Base-by-base conservation (phyloP, 1,140 invertebrate species). In the Homalodisca vitripennis region DNA sequence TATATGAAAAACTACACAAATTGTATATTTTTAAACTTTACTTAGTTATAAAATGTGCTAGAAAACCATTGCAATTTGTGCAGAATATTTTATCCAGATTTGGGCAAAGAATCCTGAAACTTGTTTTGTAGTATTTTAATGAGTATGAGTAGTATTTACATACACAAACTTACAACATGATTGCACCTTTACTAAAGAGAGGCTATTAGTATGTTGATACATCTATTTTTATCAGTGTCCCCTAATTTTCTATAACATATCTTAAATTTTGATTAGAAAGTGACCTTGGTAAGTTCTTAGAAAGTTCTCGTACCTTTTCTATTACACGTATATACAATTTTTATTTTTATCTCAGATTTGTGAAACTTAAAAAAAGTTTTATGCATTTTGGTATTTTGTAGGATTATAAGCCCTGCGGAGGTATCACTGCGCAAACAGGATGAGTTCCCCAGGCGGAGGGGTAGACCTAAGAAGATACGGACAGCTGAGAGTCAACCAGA, bases 351-450 rank as follows among this genome's bases (percentile, higher is more conserved):
- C 34, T 41, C 17, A 10, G 6, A 10, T 41, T 17, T 41, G 34
- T 41, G 34, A 41, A 41, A 41, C 17, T n/a, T n/a, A n/a, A n/a
- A n/a, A n/a, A 41, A 6, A 41, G 6, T 41, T 17, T 10, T 17
- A 10, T 41, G 17, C 48, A 51, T 51, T 51, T n/a, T 12, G 6
- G 17, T 51, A 51, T 63, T 31, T 66, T 66, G 6, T 24, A 66
- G 63, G 26, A 46, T 66, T 32, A 46, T 66, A 1, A 46, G 63
- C 26, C 63, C 63, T 47, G 63, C n/a, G n/a, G 63, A 66, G 47
- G 32, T 66, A 3, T 66, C 32, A 41, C 34, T 66, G 20, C 32
- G 32, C n/a, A 66, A 66, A 47, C 32, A 66, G 26, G 41, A 66
- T 20, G 63, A 66, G 29, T 66, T 66, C 41, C 63, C 41, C 32